Base-by-base conservation (phyloP, 1,140 invertebrate genomes). In the Papilio glaucus region DNA sequence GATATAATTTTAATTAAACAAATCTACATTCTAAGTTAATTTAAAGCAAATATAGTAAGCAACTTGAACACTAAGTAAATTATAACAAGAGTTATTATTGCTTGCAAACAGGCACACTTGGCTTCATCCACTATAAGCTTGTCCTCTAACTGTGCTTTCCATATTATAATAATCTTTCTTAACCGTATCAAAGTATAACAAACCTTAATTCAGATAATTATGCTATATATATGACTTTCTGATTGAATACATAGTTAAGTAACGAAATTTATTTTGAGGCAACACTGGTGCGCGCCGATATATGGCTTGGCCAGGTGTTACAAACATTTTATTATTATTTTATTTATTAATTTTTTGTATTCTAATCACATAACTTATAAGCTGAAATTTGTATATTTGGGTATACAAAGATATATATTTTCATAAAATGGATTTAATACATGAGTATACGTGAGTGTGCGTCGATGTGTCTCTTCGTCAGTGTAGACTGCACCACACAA, bases 41-140 rank as follows among this genome's bases (percentile, higher is more conserved):
- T 2, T 57, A 57, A 8, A 24, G 49, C 24, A 57, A 57, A 57
- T 57, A 57, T 4, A 57, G 8, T 53, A 53, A 53, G 21, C 49
- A 10, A 24, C 12, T 57, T 24, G 10, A 26, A 33, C 29, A 33
- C 6, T 24, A 57, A 13, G 49, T 57, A 24, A 57, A 24, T 24
- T 12, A 15, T 57, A 53, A 24, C 18, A 57, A 57, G 49, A 21
- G 2, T 7, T 12, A 26, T 57, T 57, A 57, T 57, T 57, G 49
- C 49, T 57, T 26, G 21, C 12, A 10, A 26, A 57, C 21, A 57
- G 49, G 49, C 49, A 57, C 49, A 57, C 12, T 24, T 21, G 49
- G 49, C 21, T 24, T 8, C 15, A 33, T 18, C 8, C 9, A 9
- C 45, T 21, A 7, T 9, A 15, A 10, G 4, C 10, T 41, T 41